These are phyloP conservation scores for Neoscelio sp. DNA, from an alignment of 2,888 invertebrate genomes.

Conservation along the genomic window DNA sequence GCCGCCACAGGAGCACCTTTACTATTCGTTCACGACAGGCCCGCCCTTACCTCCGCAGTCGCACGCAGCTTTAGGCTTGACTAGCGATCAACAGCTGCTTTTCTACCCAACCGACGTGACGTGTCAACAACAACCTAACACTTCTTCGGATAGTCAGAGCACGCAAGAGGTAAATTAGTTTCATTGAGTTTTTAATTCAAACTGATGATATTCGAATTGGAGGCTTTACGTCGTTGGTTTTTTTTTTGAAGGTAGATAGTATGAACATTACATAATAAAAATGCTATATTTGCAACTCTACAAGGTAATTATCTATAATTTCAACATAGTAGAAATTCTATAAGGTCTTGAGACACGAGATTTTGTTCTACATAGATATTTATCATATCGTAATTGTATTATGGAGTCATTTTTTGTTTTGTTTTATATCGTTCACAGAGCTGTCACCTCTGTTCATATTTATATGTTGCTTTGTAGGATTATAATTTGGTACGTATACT, in stretches of 20 bases:
- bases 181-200: no score
- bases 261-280: neutral
- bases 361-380: no score
- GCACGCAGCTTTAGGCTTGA: slow-evolving; percentile 77
- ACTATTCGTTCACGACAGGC: slow-evolving; percentile 78
- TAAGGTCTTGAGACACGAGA: no score
- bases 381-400: no score
- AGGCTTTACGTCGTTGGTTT: neutral
- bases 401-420: no score
- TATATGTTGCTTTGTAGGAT: no score
- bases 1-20: slow-evolving; percentile 77
- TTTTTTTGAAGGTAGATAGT: neutral
- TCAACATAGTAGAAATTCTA: no score
- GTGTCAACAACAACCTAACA: slow-evolving; percentile 74
- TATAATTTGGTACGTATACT: no score
- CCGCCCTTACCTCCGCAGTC: slow-evolving; percentile 76
- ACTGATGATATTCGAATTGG: neutral
- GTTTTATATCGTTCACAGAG: no score
- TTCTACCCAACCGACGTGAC: slow-evolving; percentile 77
- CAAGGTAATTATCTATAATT: no score
- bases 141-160: slow-evolving; percentile 75
- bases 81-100: slow-evolving; percentile 79
- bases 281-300: no score
- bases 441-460: no score
- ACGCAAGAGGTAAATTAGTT: slow-evolving; percentile 79